Percentiles rank a stretch among this genome's conserved stretches.
These are phyloP conservation scores for Meta bourneti DNA, from an alignment of 2,888 invertebrate genomes.

Conservation along the genomic window DNA sequence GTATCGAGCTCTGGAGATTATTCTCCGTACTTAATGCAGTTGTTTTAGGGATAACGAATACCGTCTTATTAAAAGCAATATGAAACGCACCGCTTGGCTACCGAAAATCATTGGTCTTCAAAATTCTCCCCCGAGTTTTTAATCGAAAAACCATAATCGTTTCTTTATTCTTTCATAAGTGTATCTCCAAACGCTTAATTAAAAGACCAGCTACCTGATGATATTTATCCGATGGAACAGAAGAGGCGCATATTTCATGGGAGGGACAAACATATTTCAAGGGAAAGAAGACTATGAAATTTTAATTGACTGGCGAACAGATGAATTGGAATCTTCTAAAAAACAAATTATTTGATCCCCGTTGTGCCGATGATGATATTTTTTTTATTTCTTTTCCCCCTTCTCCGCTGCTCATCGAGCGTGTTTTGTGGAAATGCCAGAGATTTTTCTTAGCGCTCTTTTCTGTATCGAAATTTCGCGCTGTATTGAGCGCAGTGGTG, in stretches of 20 bases:
- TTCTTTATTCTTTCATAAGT: constrained; percentile 6
- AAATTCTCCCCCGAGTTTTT: not conserved
- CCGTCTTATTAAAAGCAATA: constrained; percentile 26
- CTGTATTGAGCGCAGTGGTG: not conserved
- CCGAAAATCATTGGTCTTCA: constrained; percentile 10
- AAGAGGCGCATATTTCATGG: not conserved
- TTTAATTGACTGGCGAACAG: constrained; percentile 33
- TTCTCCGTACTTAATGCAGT: not conserved
- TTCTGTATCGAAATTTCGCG: not conserved
- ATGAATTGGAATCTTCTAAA: constrained; percentile 1
- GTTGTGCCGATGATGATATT: not conserved
- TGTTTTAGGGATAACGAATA: not conserved
- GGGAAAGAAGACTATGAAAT: constrained; percentile 3
- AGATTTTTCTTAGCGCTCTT: not conserved
- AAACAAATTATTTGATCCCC: not conserved
- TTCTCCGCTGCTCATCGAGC: not conserved
- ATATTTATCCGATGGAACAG: not conserved
- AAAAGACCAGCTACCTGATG: constrained; percentile 3
- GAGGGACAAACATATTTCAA: constrained; percentile 1
- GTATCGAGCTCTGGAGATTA: not conserved
- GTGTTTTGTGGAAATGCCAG: not conserved
- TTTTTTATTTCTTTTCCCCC: not conserved
- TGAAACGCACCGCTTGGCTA: not conserved
- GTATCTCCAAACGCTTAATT: constrained; percentile 26
- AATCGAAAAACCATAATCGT: constrained; percentile 27